Conservation (phyloP, 2,797 vertebrate species). For the Chrosomus eos region DNA sequence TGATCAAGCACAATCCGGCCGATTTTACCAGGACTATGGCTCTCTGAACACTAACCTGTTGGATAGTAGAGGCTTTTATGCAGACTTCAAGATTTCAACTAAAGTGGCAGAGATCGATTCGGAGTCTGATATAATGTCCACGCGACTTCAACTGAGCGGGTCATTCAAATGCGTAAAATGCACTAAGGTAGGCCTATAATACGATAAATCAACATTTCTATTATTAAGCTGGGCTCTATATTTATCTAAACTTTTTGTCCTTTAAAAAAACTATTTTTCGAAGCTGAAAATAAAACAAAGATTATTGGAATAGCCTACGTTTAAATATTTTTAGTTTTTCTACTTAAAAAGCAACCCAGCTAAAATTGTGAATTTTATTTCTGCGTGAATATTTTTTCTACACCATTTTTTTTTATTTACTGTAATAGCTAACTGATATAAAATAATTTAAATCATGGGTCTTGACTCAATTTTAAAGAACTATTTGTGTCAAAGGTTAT, state of each 20-base stretch:
- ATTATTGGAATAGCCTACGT: not conserved
- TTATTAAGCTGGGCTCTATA: not conserved
- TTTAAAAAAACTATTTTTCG: not conserved
- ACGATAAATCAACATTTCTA: not conserved
- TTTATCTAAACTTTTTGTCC: not conserved
- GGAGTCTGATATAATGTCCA: conserved; percentile 84
- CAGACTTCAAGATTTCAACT: conserved; percentile 70
- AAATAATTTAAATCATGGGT: not conserved
- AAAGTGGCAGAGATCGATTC: conserved; percentile 78
- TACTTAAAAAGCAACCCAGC: not conserved
- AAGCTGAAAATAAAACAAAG: not conserved
- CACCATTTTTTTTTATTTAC: not conserved
- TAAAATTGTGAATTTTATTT: not conserved
- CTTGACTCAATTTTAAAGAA: not conserved
- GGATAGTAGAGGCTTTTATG: conserved; percentile 70
- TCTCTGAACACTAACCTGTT: conserved; percentile 63
- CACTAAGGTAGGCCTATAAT: conserved; percentile 84
- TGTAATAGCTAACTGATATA: too few species aligned
- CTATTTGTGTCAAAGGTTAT: not conserved
- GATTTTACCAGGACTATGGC: conserved; percentile 69
- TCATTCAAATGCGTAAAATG: conserved; percentile 96
- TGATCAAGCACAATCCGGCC: conserved; percentile 61
- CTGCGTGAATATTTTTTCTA: not conserved
- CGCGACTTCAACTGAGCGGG: conserved; percentile 83
- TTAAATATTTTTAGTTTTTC: not conserved